Evolutionary conservation across 2,797 vertebrate species (phyloP).

Genomic region (Aeoliscus strigatus): DNA sequence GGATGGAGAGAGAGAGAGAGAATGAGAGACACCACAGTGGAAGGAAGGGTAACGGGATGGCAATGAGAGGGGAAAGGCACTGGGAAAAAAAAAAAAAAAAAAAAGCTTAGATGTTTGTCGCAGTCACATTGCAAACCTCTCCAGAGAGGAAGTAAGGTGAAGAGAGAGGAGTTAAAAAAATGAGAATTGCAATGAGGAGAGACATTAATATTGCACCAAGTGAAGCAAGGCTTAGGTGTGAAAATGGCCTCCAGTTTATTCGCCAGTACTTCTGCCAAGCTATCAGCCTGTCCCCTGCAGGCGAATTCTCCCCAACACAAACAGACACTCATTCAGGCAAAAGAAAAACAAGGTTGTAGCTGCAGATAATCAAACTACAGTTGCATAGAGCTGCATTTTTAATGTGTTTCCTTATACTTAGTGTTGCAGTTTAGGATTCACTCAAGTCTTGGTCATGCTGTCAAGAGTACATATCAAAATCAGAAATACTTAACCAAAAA

Average conservation of each 20-base stretch:
- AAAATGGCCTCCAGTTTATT: constrained; percentile 60
- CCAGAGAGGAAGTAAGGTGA: constrained; percentile 36
- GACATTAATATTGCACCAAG: constrained; percentile 51
- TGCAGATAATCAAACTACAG: constrained; percentile 53
- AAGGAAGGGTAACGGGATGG: constrained; percentile 7
- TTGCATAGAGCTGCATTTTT: constrained; percentile 51
- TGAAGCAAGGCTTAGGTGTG: constrained; percentile 50
- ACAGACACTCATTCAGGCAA: constrained; percentile 41
- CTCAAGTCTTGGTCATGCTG: constrained; percentile 47
- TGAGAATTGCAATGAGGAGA: constrained; percentile 26
- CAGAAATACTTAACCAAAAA: too few relatives aligned
- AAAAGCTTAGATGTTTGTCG: constrained; percentile 44
- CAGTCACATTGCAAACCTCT: constrained; percentile 48
- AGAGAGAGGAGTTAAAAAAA: constrained; percentile 20
- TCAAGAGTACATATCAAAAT: too few relatives aligned
- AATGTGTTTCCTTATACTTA: constrained; percentile 42
- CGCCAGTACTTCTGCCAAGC: constrained; percentile 31
- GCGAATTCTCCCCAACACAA: constrained; percentile 41
- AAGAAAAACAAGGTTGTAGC: too few relatives aligned
- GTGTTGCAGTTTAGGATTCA: constrained; percentile 50
- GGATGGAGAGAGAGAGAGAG: too few relatives aligned
- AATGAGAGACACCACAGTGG: too few relatives aligned
- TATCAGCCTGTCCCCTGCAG: constrained; percentile 47
- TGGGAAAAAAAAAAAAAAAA: constrained; percentile 12
- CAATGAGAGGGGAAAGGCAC: constrained; percentile 8